Evolutionary conservation across 2,113 vertebrate species (phyloP), one percentile per base, ranked within the genome.

Genomic region (Macheiramphus alcinus): DNA sequence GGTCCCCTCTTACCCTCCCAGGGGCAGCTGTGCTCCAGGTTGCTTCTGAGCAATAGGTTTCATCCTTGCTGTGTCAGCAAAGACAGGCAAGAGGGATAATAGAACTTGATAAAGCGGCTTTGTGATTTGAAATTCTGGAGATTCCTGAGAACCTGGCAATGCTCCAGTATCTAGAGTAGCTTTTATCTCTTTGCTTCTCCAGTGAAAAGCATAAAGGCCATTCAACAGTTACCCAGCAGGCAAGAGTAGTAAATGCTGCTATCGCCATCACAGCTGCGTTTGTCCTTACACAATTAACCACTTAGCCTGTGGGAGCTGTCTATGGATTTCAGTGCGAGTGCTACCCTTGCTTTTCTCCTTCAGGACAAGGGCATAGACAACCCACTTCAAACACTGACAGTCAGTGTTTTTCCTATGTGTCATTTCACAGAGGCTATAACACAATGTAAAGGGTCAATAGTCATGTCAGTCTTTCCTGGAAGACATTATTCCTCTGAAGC

Each of bases 111-210:
- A 88, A 81, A 95, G 40, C 3, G 1, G 56, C 83, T 95, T 94
- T 95, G 90, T 82, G 95, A 93, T 89, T 97, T 86, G 89, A 92
- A 98, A 91, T 79, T 83, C 93, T 80, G 48, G 79, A 82, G 31
- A 86, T 78, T 82, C 94, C 88, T 74, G 68, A 78, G 95, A 84
- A 66, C 61, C 92, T 95, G 71, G 94, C 85, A 87, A 5, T 25
- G 43, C 63, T 73, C 62, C 91, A 61, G 73, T 11, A 81, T 84
- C 90, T 94, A 86, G 88, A 95, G 87, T 89, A 85, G 67, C 79
- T 89, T 92, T 83, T 96, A 86, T 83, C 62, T 88, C 88, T 78
- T 85, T 85, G 56, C 66, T 96, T 32, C 79, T 96, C 71, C 67
- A 48, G 74, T 56, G 71, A 93, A 70, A 95, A 71, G 34, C 34